Conservation (phyloP, 2,797 vertebrate species). For the Bryconaethiops microstoma region DNA sequence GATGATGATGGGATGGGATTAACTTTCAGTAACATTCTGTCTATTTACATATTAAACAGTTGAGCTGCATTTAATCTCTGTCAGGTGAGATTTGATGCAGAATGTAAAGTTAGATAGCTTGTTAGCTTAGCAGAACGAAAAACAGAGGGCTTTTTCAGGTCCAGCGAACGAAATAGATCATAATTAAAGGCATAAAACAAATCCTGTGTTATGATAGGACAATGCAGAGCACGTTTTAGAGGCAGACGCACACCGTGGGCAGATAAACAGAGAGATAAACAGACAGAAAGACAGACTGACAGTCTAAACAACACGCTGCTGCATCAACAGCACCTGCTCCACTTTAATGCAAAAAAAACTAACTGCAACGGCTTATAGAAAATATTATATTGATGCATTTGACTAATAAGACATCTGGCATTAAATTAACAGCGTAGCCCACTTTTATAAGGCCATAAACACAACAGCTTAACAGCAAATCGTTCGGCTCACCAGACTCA, state of each 20-base stretch:
- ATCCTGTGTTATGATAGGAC: background rate
- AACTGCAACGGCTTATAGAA: background rate
- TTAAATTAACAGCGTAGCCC: background rate
- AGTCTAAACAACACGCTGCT: background rate
- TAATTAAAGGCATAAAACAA: background rate
- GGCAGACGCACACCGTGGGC: no score
- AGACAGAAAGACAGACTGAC: no score
- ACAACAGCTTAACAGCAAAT: constrained; percentile 33
- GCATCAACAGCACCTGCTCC: background rate
- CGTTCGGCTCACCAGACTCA: constrained; percentile 85
- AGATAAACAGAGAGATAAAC: no score
- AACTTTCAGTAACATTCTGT: no score
- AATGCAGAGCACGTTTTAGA: no score
- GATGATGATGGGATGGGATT: no score
- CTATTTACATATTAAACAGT: no score
- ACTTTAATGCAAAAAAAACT: background rate
- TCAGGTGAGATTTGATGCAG: background rate
- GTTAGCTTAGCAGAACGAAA: constrained; percentile 16
- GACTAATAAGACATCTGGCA: background rate
- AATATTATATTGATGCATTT: background rate
- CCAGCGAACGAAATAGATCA: background rate
- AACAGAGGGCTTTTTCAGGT: background rate
- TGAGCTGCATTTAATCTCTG: no score
- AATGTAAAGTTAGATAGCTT: background rate
- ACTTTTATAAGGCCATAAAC: background rate